phyloP scores from a whole-genome alignment of 2,797 vertebrate species.

The Hyperoplus lanceolatus region DNA sequence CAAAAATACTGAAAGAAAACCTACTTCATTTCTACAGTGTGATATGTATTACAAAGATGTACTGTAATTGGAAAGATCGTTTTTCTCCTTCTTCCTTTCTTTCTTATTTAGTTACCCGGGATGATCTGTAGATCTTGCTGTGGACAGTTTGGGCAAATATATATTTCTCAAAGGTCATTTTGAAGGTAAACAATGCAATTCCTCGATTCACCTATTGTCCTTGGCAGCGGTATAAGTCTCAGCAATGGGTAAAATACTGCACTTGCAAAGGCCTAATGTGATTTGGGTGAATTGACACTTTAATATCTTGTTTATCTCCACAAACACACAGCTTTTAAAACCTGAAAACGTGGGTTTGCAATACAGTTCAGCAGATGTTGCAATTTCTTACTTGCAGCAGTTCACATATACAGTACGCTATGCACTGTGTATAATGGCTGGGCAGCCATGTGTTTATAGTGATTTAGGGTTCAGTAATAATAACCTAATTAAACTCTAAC shows the following conservation, averaged over 20 bases:
- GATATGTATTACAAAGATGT: constrained; percentile 9
- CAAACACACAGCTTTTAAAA: constrained; percentile 51
- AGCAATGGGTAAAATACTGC: constrained; percentile 1
- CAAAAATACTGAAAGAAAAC: constrained; percentile 31
- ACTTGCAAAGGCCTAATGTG: constrained; percentile 2
- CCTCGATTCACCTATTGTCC: neutral
- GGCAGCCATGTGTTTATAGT: constrained; percentile 64
- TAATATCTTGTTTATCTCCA: constrained; percentile 17
- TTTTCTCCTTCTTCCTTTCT: neutral
- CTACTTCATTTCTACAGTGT: neutral
- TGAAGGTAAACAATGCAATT: neutral
- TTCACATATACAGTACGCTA: constrained; percentile 38
- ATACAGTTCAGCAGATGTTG: neutral
- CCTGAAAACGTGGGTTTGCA: constrained; percentile 7
- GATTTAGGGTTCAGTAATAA: constrained; percentile 74
- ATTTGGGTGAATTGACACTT: constrained; percentile 22
- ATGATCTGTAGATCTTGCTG: constrained; percentile 4
- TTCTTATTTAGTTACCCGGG: neutral
- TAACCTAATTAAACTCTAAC: constrained; percentile 76
- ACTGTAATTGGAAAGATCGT: neutral
- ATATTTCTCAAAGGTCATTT: neutral
- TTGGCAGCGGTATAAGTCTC: neutral
- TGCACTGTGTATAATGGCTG: constrained; percentile 30
- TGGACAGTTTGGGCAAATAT: neutral
- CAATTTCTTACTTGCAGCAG: constrained; percentile 55